Base-by-base conservation (phyloP, 2,113 vertebrate species). In the Centropus unirufus region DNA sequence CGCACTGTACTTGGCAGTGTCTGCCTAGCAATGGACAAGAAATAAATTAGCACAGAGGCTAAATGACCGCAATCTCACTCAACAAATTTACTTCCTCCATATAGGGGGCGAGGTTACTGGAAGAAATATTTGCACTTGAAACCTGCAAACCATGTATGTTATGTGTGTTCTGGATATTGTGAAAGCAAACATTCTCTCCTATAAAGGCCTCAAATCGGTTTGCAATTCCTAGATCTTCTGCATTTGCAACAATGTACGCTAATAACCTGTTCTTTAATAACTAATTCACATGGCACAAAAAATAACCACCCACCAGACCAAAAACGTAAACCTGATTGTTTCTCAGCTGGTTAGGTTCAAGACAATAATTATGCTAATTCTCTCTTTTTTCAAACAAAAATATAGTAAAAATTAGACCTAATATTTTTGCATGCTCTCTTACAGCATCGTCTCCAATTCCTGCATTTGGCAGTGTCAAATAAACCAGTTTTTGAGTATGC, bases 41-140 rank as follows among this genome's bases (percentile, higher is more conserved):
- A 93, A 87, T 86, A 96, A 96, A 92, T 92, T 68, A 96, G 63
- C 32, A 7, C 51, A 84, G 76, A 87, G 59, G 47, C 52, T 82
- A 83, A 83, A 84, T 58, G 67, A 95, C 92, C 81, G 44, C 66
- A 68, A 58, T 90, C 54, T 82, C 46, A 61, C 32, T 87, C 58
- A 80, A 87, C n/a, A 91, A 85, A 82, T 84, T 63, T 52, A 79
- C n/a, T 85, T 90, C 55, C 54, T 77, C 89, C 30, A 9, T 63
- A 58, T 83, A 55, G 29, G 23, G n/a, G 51, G 74, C 6, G 12
- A 90, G 69, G 39, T 79, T 94, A 76, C 52, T 23, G 30, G 59
- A 36, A 66, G 58, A 91, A 93, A 39, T 11, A 21, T 67, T 72
- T 83, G 36, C 63, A 66, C 42, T 68, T 62, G 67, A 82, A 92